These are phyloP conservation scores for Chloromyia formosa DNA, from an alignment of 2,888 invertebrate genomes.

Conservation along the genomic window DNA sequence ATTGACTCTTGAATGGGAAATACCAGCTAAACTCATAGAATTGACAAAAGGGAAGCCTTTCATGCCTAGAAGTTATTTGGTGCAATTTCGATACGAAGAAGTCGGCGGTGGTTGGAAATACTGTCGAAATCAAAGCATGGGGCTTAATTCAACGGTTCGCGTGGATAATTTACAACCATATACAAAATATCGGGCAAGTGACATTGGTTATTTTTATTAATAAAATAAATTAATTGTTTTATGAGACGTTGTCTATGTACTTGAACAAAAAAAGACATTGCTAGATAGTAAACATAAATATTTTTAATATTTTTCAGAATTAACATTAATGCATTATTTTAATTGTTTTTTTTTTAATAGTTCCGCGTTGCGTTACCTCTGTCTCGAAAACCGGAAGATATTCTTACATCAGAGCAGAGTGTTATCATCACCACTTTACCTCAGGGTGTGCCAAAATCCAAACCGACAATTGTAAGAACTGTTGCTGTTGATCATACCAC, in stretches of 20 bases:
- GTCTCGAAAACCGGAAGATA: slow-evolving; percentile 73
- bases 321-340: too few species aligned
- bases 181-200: slow-evolving; percentile 85
- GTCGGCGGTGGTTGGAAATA: slow-evolving; percentile 82
- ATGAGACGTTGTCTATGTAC: slow-evolving; percentile 44
- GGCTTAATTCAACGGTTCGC: slow-evolving; percentile 71
- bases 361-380: slow-evolving; percentile 87
- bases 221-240: background rate
- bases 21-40: slow-evolving; percentile 64
- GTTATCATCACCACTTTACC: slow-evolving; percentile 79
- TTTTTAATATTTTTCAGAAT: too few species aligned
- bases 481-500: slow-evolving; percentile 83
- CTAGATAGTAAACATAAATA: too few species aligned
- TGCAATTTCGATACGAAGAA: slow-evolving; percentile 81
- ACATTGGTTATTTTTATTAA: background rate
- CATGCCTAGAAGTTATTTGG: slow-evolving; percentile 68
- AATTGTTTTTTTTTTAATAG: slow-evolving; percentile 63
- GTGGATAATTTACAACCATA: slow-evolving; percentile 85
- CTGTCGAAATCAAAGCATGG: slow-evolving; percentile 78
- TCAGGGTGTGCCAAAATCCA: slow-evolving; percentile 78
- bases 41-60: slow-evolving; percentile 67
- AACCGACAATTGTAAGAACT: slow-evolving; percentile 78
- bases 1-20: slow-evolving; percentile 80
- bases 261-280: too few species aligned
- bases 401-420: slow-evolving; percentile 78